Evolutionary conservation across 2,888 invertebrate species (phyloP).

Genomic region (Rhogogaster chlorosoma): DNA sequence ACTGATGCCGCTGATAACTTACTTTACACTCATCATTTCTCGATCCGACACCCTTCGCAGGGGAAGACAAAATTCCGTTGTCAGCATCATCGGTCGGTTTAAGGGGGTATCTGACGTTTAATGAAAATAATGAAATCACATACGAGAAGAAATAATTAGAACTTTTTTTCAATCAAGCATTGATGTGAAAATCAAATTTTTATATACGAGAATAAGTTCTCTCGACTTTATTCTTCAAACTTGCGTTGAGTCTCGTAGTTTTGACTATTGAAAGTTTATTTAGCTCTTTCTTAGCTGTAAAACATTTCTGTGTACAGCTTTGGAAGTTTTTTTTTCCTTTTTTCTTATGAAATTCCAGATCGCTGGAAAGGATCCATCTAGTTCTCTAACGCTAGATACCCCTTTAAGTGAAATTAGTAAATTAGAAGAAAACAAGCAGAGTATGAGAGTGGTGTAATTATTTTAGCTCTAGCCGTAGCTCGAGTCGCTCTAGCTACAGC

Average conservation of each 20-base stretch:
- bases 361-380: neutral
- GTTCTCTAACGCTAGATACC: neutral
- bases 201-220: neutral
- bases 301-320: neutral
- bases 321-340: too few species aligned
- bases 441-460: conserved; percentile 56
- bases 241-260: neutral
- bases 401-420: neutral
- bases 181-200: too few species aligned
- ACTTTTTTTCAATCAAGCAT: too few species aligned
- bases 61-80: neutral
- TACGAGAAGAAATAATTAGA: neutral
- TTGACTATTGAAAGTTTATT: neutral
- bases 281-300: neutral
- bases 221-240: neutral
- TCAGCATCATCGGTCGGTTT: conserved; percentile 15
- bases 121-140: neutral
- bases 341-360: neutral
- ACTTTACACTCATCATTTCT: neutral
- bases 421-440: conserved; percentile 9
- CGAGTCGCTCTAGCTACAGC: conserved; percentile 78
- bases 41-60: neutral
- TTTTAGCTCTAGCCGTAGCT: conserved; percentile 78
- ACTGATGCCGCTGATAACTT: neutral
- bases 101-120: neutral